A percentile compares a stretch with the other conserved stretches of the same genome.
These are phyloP conservation scores for Pocillopora meandrina DNA, from an alignment of 92 coral and sea anemone genomes.

Conservation along the genomic window DNA sequence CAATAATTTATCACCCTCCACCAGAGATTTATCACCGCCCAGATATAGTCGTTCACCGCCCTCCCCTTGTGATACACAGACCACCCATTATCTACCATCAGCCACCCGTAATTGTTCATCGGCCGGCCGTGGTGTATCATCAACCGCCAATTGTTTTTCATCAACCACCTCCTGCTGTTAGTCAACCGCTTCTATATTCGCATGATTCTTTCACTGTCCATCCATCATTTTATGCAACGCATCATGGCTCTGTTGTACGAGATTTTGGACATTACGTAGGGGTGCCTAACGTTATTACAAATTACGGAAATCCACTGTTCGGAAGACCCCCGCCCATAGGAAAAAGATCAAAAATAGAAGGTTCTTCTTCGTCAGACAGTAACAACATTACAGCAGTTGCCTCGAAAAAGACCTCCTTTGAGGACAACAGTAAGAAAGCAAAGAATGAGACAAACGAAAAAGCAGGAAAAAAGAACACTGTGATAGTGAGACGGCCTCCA, in stretches of 20 bases:
- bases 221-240: constrained; percentile 93
- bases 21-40: constrained; percentile 99
- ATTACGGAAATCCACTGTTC: constrained; percentile 82
- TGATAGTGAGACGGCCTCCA: constrained; percentile 91
- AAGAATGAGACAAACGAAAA: constrained; percentile 67
- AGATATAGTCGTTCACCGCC: constrained; percentile 95
- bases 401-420: constrained; percentile 22
- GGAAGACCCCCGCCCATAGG: constrained; percentile 70
- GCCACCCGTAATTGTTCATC: constrained; percentile 97
- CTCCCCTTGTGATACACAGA: constrained; percentile 98
- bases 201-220: constrained; percentile 98
- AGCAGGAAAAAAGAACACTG: constrained; percentile 89
- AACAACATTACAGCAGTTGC: constrained; percentile 5
- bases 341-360: constrained; percentile 66
- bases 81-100: constrained; percentile 99
- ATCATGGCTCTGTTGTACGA: constrained; percentile 96
- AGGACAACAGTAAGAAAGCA: constrained; percentile 12
- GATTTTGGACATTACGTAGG: constrained; percentile 97
- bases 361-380: constrained; percentile 20
- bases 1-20: constrained; percentile 98
- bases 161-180: constrained; percentile 95
- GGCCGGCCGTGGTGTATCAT: constrained; percentile 99
- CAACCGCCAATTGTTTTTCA: constrained; percentile 99
- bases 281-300: constrained; percentile 92
- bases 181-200: constrained; percentile 93